phyloP scores from a whole-genome alignment of 2,113 vertebrate genomes.

The Murina feae region DNA sequence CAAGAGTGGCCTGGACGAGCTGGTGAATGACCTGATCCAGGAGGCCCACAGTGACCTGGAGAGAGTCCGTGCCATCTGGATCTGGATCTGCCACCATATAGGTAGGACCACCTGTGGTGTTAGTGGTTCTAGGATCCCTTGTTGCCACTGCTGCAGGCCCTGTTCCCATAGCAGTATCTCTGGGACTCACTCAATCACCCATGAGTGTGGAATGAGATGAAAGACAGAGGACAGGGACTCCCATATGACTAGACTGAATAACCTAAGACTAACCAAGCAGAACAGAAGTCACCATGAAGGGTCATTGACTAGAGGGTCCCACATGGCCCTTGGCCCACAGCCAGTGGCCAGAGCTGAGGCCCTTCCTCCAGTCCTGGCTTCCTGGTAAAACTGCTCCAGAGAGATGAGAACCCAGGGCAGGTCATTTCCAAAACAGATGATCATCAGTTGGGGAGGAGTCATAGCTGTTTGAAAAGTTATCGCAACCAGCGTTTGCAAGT shows the following conservation, averaged over 20 bases:
- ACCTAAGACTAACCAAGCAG: neutral
- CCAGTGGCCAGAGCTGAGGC: neutral
- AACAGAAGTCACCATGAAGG: neutral
- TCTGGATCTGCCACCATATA: slow-evolving; percentile 88
- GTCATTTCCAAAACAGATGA: neutral
- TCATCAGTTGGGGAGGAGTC: neutral
- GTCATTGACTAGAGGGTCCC: rapidly evolving
- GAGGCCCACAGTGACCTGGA: slow-evolving; percentile 83
- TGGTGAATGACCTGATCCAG: slow-evolving; percentile 81
- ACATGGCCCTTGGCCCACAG: neutral
- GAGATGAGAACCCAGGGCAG: neutral
- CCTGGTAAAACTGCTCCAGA: neutral
- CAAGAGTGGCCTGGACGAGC: slow-evolving; percentile 78
- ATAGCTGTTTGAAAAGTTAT: neutral
- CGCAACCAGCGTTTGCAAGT: neutral
- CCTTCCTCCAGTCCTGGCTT: neutral
- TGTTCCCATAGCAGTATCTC: neutral
- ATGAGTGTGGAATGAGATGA: neutral
- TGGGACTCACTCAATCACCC: neutral
- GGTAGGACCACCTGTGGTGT: slow-evolving; percentile 72
- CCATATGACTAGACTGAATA: neutral
- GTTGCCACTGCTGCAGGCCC: neutral
- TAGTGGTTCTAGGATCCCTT: neutral
- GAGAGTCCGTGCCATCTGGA: slow-evolving; percentile 86
- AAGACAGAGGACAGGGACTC: neutral